phyloP scores from a whole-genome alignment of 1,140 invertebrate species.

The Lycorma delicatula region DNA sequence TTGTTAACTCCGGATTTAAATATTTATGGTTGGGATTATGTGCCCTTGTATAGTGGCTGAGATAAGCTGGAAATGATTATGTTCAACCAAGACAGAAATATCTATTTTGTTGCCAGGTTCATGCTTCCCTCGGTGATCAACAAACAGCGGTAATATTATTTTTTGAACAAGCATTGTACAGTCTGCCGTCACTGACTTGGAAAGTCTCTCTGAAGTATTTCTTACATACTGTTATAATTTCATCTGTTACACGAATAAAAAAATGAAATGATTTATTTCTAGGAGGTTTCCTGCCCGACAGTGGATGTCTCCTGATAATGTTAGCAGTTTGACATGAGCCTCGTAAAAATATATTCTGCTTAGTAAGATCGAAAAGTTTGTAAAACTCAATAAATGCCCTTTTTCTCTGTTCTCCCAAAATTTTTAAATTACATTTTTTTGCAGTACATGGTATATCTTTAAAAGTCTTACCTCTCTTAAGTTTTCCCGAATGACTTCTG shows the following conservation, averaged over 20 bases:
- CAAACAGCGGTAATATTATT: neutral
- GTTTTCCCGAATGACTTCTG: neutral
- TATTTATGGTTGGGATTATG: neutral
- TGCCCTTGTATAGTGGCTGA: neutral
- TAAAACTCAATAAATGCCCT: neutral
- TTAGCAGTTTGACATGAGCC: neutral
- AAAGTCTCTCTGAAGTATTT: neutral
- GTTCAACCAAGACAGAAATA: neutral
- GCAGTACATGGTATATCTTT: neutral
- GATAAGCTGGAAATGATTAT: neutral
- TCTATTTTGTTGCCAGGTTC: neutral
- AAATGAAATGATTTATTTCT: neutral
- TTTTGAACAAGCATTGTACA: neutral
- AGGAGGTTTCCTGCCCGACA: neutral
- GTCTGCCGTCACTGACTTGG: neutral
- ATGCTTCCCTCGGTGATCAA: neutral
- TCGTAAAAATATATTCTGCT: neutral
- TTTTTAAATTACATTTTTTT: neutral
- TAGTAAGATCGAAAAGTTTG: neutral
- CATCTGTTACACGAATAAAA: neutral
- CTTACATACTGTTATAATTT: neutral
- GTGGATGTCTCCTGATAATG: neutral
- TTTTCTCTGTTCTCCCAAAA: neutral
- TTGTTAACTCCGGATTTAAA: neutral
- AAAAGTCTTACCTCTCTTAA: neutral